Evolutionary conservation across 2,113 vertebrate species (phyloP).

Genomic region (Rhegmatorhina hoffmannsi): DNA sequence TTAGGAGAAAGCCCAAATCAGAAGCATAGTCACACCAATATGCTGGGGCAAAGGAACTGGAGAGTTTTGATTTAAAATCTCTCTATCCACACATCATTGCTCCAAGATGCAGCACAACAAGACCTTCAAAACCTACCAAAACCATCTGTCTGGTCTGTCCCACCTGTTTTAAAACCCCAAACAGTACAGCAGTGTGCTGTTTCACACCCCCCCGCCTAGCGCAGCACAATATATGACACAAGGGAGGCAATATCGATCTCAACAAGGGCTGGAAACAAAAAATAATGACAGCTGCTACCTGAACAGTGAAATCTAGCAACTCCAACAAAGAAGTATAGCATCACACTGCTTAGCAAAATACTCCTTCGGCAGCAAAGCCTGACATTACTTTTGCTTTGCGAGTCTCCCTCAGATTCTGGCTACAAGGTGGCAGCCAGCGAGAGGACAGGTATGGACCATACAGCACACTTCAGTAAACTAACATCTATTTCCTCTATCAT

Average conservation of each 20-base stretch:
- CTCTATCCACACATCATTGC: background rate
- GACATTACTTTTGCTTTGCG: background rate
- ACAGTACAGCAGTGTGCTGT: background rate
- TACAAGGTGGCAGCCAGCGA: background rate
- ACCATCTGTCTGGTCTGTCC: background rate
- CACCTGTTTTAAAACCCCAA: background rate
- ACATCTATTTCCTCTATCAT: background rate
- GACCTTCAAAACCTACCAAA: background rate
- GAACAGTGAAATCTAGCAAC: background rate
- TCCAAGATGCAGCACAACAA: background rate
- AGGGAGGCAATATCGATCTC: background rate
- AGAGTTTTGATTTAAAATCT: background rate
- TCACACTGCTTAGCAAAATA: background rate
- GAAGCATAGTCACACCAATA: background rate
- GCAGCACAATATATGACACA: background rate
- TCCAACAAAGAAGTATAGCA: background rate
- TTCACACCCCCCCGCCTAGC: background rate
- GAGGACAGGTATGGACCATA: background rate
- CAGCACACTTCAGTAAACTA: accelerated
- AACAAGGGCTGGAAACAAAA: background rate
- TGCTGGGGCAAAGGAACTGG: background rate
- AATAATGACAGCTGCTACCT: background rate
- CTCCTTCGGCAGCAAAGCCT: background rate
- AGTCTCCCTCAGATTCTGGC: background rate
- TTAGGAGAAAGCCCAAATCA: background rate